A percentile compares a stretch with the other conserved stretches of the same genome.
Evolutionary conservation across 2,888 invertebrate species (phyloP).

Genomic region (Agrilus mali): DNA sequence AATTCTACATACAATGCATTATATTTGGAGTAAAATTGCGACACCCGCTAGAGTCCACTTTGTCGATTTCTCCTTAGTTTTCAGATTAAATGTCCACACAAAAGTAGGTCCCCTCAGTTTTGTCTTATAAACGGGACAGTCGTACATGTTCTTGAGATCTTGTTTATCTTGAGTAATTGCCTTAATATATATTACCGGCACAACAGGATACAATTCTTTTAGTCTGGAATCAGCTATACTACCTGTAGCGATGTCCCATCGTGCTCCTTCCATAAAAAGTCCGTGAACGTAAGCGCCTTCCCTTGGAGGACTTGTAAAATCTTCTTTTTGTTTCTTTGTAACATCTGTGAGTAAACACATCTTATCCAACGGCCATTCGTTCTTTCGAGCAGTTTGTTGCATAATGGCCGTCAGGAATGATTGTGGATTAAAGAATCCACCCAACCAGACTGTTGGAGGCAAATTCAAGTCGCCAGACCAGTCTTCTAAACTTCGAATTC

Average conservation of each 20-base stretch:
- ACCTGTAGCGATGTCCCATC: constrained; percentile 74
- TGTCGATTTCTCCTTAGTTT: constrained; percentile 74
- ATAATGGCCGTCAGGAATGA: constrained; percentile 93
- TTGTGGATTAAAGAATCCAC: constrained; percentile 94
- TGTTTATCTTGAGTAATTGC: constrained; percentile 82
- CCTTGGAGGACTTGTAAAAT: constrained; percentile 73
- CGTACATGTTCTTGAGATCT: constrained; percentile 76
- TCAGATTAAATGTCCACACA: constrained; percentile 92
- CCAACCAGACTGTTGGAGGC: constrained; percentile 83
- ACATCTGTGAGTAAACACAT: constrained; percentile 94
- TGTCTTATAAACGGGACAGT: constrained; percentile 91
- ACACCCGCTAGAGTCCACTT: constrained; percentile 93
- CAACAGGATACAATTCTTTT: constrained; percentile 80
- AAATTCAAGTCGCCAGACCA: constrained; percentile 84
- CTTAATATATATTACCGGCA: constrained; percentile 84
- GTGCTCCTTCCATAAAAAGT: constrained; percentile 86
- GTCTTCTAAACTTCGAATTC: constrained; percentile 69
- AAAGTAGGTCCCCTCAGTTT: constrained; percentile 78
- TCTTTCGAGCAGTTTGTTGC: constrained; percentile 92
- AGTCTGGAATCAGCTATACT: constrained; percentile 72
- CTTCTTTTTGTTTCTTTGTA: constrained; percentile 75
- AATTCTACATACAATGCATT: constrained; percentile 19
- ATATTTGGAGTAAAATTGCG: constrained; percentile 77
- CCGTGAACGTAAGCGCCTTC: constrained; percentile 88
- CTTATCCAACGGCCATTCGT: constrained; percentile 92